A percentile compares a stretch with the other conserved stretches of the same genome.
These are phyloP conservation scores for Heterodera filipjevi DNA, from an alignment of 2,888 invertebrate genomes.

Conservation along the genomic window DNA sequence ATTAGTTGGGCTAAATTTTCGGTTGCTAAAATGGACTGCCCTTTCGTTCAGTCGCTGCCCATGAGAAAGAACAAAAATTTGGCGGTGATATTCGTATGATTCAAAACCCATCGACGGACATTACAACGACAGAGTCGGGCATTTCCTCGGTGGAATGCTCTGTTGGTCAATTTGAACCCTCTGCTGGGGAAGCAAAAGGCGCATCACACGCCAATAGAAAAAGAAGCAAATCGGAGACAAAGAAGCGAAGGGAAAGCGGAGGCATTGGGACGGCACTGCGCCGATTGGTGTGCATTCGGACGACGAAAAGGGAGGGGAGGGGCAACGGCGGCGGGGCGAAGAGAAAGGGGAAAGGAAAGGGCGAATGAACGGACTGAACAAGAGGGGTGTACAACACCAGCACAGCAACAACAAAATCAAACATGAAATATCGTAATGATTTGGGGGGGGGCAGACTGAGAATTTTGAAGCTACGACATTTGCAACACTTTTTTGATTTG, in stretches of 20 bases:
- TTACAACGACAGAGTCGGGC: slow-evolving; percentile 26
- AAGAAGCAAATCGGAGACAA: background rate
- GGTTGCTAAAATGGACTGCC: no score
- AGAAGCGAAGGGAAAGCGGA: slow-evolving; percentile 13
- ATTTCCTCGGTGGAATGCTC: slow-evolving; percentile 24
- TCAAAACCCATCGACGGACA: slow-evolving; percentile 27
- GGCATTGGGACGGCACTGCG: slow-evolving; percentile 18
- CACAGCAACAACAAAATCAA: background rate
- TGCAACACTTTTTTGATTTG: slow-evolving; percentile 12
- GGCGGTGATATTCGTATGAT: slow-evolving; percentile 28
- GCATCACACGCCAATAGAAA: background rate
- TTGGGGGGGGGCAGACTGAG: no score
- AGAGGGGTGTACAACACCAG: background rate
- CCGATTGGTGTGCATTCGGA: slow-evolving; percentile 23
- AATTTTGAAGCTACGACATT: no score
- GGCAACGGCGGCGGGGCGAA: background rate
- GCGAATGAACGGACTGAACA: background rate
- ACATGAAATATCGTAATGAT: no score
- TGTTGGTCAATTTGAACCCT: slow-evolving; percentile 9
- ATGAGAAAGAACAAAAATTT: slow-evolving; percentile 8
- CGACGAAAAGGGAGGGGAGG: background rate
- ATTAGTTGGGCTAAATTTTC: no score
- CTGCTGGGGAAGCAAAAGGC: background rate
- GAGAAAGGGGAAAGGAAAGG: background rate
- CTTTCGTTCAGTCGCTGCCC: background rate